These are phyloP conservation scores for Enteromius fasciolatus DNA, from an alignment of 2,797 vertebrate genomes.

Conservation along the genomic window DNA sequence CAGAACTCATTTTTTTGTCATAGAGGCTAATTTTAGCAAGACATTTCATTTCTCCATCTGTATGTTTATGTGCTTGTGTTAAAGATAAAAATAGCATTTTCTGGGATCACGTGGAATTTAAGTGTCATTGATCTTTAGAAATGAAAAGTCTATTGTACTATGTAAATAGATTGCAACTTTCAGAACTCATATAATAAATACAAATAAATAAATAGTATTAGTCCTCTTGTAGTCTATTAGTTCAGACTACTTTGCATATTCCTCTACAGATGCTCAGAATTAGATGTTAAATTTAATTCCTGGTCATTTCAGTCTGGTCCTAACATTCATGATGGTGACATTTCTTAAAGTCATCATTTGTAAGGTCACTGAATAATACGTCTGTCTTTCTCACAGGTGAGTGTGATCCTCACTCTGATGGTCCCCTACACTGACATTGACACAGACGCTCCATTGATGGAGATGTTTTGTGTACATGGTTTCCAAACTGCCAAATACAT, in stretches of 20 bases:
- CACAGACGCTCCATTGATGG: slow-evolving; percentile 93
- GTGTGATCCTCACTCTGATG: slow-evolving; percentile 95
- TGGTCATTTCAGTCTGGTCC: not conserved
- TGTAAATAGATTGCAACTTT: not conserved
- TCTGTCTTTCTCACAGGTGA: slow-evolving; percentile 79
- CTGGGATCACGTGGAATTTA: not conserved
- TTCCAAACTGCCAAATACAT: slow-evolving; percentile 93
- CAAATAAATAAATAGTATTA: not conserved
- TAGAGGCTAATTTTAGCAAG: slow-evolving; percentile 31
- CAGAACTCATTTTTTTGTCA: not conserved
- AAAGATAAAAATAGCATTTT: not conserved
- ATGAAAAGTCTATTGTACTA: not conserved
- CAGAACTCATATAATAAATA: too few species aligned
- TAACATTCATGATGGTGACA: not conserved
- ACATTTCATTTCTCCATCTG: not conserved
- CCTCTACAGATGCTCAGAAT: not conserved
- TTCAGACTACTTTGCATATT: not conserved
- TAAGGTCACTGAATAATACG: not conserved
- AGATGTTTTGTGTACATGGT: slow-evolving; percentile 92
- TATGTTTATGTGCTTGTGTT: slow-evolving; percentile 11
- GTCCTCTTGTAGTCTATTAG: not conserved
- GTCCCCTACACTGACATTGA: slow-evolving; percentile 92
- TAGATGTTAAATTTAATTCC: not conserved
- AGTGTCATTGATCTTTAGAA: not conserved
- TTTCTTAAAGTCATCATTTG: not conserved